Conservation (phyloP, 2,888 invertebrate species). For the Eristalis arbustorum region DNA sequence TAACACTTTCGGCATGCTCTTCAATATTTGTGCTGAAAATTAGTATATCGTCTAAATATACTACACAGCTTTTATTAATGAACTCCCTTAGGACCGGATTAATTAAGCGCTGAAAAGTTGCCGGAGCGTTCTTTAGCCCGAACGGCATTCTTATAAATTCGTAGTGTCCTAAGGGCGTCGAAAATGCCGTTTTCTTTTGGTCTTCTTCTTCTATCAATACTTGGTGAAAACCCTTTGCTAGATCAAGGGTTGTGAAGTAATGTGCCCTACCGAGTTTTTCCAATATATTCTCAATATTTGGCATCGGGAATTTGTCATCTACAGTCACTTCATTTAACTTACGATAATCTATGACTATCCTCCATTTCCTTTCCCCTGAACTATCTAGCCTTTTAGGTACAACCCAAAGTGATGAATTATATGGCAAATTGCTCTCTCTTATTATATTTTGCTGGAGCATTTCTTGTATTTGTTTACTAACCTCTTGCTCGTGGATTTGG, state of each 20-base stretch:
- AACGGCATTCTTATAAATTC: conserved; percentile 11
- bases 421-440: too few species aligned
- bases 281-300: conserved; percentile 43
- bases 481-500: conserved; percentile 6
- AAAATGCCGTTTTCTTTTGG: conserved; percentile 50
- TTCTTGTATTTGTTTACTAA: too few species aligned
- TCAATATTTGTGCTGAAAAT: neutral
- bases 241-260: conserved; percentile 56
- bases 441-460: too few species aligned
- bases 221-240: conserved; percentile 57
- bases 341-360: neutral
- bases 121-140: too few species aligned
- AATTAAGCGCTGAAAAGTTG: too few species aligned
- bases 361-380: too few species aligned
- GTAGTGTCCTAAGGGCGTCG: conserved; percentile 47
- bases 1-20: neutral
- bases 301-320: conserved; percentile 52
- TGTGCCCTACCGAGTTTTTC: conserved; percentile 44
- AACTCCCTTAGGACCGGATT: neutral
- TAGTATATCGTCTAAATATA: neutral
- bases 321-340: conserved; percentile 48
- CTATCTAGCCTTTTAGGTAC: too few species aligned
- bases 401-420: too few species aligned
- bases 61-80: neutral
- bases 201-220: conserved; percentile 34